These are phyloP conservation scores for Rhinolophus sinicus DNA, from an alignment of 2,113 vertebrate genomes.

Conservation along the genomic window DNA sequence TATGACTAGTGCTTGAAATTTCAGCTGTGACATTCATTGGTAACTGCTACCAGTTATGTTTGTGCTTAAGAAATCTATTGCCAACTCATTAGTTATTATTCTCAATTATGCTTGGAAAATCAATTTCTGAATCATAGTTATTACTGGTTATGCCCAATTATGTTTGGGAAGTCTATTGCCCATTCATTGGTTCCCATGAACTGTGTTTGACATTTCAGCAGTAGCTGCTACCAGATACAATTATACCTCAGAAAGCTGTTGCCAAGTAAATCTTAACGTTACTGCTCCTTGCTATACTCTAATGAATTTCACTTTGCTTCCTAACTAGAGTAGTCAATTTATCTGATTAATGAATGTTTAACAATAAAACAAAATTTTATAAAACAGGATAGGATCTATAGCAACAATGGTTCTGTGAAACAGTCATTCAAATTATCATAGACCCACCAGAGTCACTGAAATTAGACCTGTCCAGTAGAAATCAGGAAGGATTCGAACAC, in stretches of 20 bases:
- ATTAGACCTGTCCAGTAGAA: neutral
- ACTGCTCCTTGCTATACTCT: neutral
- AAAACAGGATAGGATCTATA: neutral
- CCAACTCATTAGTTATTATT: neutral
- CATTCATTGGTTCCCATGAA: neutral
- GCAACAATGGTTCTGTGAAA: neutral
- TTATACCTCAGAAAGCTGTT: neutral
- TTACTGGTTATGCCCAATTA: neutral
- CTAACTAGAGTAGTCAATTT: neutral
- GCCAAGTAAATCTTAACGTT: neutral
- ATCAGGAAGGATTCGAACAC: neutral
- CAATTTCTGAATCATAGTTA: neutral
- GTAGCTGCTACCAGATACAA: neutral
- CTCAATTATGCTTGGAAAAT: neutral
- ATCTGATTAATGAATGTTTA: neutral
- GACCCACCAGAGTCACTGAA: neutral
- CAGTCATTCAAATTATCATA: neutral
- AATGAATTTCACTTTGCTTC: conserved; percentile 48
- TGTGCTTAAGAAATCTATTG: neutral
- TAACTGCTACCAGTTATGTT: neutral
- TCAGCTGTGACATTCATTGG: neutral
- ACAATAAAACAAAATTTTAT: neutral
- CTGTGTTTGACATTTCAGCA: conserved; percentile 50
- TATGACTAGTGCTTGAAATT: conserved; percentile 29
- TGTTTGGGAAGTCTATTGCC: neutral